Conservation (phyloP, 1,140 invertebrate genomes). For the Calephelis virginiensis region DNA sequence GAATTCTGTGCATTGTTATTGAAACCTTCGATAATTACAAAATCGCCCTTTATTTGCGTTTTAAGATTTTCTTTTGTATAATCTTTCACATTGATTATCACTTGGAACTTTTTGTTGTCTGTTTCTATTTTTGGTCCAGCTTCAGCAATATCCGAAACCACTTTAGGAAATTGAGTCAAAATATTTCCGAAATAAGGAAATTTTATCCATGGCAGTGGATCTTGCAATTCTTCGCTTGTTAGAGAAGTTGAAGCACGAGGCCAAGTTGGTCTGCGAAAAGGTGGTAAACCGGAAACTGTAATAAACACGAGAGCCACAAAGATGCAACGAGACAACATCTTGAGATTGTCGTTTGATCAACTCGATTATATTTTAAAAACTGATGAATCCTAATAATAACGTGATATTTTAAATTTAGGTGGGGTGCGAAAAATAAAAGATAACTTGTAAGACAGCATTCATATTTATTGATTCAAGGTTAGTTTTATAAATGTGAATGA, state of each 20-base stretch:
- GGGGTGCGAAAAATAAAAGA: neutral
- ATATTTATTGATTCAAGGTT: conserved; percentile 13
- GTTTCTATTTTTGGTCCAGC: conserved; percentile 21
- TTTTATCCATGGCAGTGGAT: conserved; percentile 19
- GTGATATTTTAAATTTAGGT: conserved; percentile 16
- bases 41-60: conserved; percentile 8
- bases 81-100: conserved; percentile 17
- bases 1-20: neutral
- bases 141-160: conserved; percentile 11
- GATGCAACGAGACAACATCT: conserved; percentile 16
- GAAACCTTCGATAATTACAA: conserved; percentile 13
- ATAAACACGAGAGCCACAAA: conserved; percentile 12
- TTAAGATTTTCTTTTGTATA: conserved; percentile 16
- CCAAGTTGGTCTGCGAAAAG: neutral
- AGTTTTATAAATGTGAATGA: conserved; percentile 2
- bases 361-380: conserved; percentile 11
- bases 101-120: conserved; percentile 14
- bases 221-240: conserved; percentile 5
- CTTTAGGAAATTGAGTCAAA: conserved; percentile 9
- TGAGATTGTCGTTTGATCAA: neutral
- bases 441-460: conserved; percentile 2
- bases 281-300: conserved; percentile 6
- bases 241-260: conserved; percentile 14
- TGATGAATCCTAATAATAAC: neutral
- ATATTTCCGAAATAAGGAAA: conserved; percentile 18